Base-by-base conservation (phyloP, 2,888 invertebrate genomes). In the Dryomyza anilis region DNA sequence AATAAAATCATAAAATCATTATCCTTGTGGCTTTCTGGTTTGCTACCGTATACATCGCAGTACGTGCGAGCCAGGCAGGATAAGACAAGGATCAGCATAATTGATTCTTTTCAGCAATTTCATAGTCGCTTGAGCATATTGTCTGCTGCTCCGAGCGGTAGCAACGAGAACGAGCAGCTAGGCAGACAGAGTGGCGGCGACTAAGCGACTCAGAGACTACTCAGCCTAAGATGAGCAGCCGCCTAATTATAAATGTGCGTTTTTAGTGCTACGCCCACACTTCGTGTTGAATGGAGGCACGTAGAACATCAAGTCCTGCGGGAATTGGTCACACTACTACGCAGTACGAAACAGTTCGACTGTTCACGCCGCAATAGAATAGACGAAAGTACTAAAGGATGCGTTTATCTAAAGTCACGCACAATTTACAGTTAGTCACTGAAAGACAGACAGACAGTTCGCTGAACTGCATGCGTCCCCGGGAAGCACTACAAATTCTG, bases 101-200 rank as follows among this genome's bases (percentile, higher is more conserved):
- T 69, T 70, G 71, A 71, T 69, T 70, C 67, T 53, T 69, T 67
- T 67, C 21, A 68, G 43, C 65, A 67, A 64, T 68, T 64, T 69
- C 67, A 71, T 67, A 65, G 70, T 68, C 67, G 66, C 67, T 71
- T 70, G 65, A 64, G 64, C 68, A 66, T 67, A 68, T 70, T 70
- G 69, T 21, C 43, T 21, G 10, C 8, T 25, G 45, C 69, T n/a
- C n/a, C n/a, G n/a, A n/a, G 55, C 64, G 46, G 25, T 0, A 19
- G 61, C n/a, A 21, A 30, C 14, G 29, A 19, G 30, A 21, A 46
- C 16, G 21, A 33, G 12, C 33, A 25, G 46, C 25, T 4, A 21
- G 39, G 16, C 1, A 33, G 25, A 14, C 36, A 23, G 29, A 16
- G 27, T 19, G 25, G 21, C 16, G 14, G 19, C 29, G 21, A 39